Conservation (phyloP, 2,797 vertebrate species). For the Phalloptychus januarius region DNA sequence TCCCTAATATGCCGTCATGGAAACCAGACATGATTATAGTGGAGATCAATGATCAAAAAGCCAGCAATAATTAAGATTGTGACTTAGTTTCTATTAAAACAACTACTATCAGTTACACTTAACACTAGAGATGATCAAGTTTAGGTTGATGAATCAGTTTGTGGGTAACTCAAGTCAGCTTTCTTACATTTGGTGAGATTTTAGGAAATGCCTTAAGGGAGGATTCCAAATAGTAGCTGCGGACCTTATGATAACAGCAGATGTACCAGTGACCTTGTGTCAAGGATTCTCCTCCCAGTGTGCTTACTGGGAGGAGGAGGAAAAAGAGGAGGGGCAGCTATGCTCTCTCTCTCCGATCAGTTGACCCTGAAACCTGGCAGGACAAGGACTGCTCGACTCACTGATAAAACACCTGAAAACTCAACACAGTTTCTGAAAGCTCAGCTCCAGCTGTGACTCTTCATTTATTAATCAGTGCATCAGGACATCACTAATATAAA, state of each 20-base stretch:
- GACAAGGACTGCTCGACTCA: constrained; percentile 37
- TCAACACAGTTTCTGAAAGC: background rate
- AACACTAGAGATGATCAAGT: background rate
- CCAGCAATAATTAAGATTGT: background rate
- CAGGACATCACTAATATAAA: too few relatives aligned
- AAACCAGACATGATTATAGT: background rate
- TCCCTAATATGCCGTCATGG: too few relatives aligned
- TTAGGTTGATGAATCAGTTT: background rate
- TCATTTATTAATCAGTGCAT: too few relatives aligned
- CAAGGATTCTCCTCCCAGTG: constrained; percentile 59
- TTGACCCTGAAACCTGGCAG: constrained; percentile 40
- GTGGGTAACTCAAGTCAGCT: background rate
- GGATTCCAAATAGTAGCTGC: constrained; percentile 37
- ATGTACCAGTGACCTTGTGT: constrained; percentile 69
- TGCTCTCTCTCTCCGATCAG: constrained; percentile 34
- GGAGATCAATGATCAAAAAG: background rate
- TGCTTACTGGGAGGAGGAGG: constrained; percentile 20
- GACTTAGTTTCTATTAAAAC: background rate
- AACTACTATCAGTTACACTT: background rate
- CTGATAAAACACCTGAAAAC: constrained; percentile 37
- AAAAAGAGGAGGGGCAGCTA: constrained; percentile 26
- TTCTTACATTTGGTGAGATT: constrained; percentile 7
- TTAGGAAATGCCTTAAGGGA: background rate
- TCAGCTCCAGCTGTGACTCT: too few relatives aligned
- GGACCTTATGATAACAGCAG: constrained; percentile 33